Conservation (phyloP, 2,888 invertebrate species). For the Cistogaster globosa region DNA sequence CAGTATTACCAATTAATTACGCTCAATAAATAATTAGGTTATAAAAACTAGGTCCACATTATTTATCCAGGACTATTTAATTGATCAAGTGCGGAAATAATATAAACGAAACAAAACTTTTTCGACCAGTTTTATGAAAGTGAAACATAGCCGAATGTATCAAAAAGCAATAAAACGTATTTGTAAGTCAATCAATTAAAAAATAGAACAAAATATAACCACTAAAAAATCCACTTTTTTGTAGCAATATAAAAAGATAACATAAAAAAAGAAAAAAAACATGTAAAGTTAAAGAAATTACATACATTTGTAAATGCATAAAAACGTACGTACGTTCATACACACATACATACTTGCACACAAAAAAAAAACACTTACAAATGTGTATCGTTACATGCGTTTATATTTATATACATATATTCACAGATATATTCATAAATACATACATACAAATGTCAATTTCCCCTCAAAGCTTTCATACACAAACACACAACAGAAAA, state of each 20-base stretch:
- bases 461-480: too few species aligned
- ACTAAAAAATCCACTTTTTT: not conserved
- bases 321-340: too few species aligned
- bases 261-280: constrained; percentile 62
- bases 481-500: too few species aligned
- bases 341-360: too few species aligned
- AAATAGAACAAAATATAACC: constrained; percentile 19
- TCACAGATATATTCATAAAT: too few species aligned
- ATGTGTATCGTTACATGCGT: too few species aligned
- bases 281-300: constrained; percentile 67
- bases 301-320: not conserved
- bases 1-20: constrained; percentile 75
- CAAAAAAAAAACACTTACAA: too few species aligned
- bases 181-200: constrained; percentile 70
- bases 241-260: constrained; percentile 53
- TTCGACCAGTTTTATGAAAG: constrained; percentile 68
- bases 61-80: not conserved
- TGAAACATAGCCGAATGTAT: constrained; percentile 77
- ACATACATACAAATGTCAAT: too few species aligned
- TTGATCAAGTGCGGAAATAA: constrained; percentile 70
- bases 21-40: constrained; percentile 78
- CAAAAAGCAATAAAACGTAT: constrained; percentile 83
- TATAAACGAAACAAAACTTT: constrained; percentile 68
- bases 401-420: too few species aligned
- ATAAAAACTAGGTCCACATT: constrained; percentile 23